phyloP scores from a whole-genome alignment of 2,888 invertebrate species.

The Antheraea yamamai region DNA sequence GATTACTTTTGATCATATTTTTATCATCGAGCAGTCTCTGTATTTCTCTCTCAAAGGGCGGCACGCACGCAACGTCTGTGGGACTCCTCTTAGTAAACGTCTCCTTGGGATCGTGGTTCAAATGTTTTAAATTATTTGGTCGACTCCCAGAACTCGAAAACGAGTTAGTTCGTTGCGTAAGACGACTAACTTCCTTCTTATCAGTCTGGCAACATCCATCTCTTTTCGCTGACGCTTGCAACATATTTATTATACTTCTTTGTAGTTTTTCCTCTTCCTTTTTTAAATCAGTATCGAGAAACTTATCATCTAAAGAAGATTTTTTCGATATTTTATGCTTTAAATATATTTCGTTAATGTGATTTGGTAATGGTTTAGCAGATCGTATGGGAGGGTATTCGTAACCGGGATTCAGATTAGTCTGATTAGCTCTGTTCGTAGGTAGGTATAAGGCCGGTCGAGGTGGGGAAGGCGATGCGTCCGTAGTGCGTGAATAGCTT shows the following conservation, averaged over 20 bases:
- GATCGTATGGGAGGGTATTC: slow-evolving; percentile 84
- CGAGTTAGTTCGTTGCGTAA: slow-evolving; percentile 70
- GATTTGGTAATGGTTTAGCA: slow-evolving; percentile 60
- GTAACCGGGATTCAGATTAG: slow-evolving; percentile 78
- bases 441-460: slow-evolving; percentile 80
- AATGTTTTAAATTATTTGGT: slow-evolving; percentile 78
- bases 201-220: slow-evolving; percentile 86
- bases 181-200: slow-evolving; percentile 81
- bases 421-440: slow-evolving; percentile 68
- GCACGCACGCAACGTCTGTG: slow-evolving; percentile 77
- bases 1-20: slow-evolving; percentile 83
- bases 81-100: slow-evolving; percentile 74
- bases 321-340: slow-evolving; percentile 71
- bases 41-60: slow-evolving; percentile 90
- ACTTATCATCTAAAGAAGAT: slow-evolving; percentile 68
- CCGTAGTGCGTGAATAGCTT: slow-evolving; percentile 91
- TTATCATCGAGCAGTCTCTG: slow-evolving; percentile 89
- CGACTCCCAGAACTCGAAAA: slow-evolving; percentile 80
- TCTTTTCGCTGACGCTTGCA: slow-evolving; percentile 82
- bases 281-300: slow-evolving; percentile 66
- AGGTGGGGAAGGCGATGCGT: slow-evolving; percentile 84
- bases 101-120: slow-evolving; percentile 77
- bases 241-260: slow-evolving; percentile 76
- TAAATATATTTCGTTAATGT: slow-evolving; percentile 67
- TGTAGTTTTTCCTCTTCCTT: slow-evolving; percentile 77